Percentiles rank a stretch among this genome's conserved stretches.
Evolutionary conservation across 2,113 vertebrate species (phyloP).

Genomic region (Sigmodon hispidus): DNA sequence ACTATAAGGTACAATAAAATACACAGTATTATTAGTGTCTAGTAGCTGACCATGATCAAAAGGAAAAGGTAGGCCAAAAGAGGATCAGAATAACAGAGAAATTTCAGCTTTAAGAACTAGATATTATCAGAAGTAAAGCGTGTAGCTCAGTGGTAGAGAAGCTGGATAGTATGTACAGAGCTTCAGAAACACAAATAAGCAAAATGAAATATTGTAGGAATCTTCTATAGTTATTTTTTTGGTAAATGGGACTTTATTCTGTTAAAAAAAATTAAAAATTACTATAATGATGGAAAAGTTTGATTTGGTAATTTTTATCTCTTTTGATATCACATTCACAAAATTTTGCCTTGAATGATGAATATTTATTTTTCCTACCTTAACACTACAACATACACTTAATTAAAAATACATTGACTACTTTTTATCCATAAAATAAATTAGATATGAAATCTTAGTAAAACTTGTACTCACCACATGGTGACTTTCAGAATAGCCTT

Average conservation of each 20-base stretch:
- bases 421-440: slow-evolving; percentile 66
- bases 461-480: slow-evolving; percentile 30
- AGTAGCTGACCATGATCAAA: background rate
- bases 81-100: background rate
- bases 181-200: background rate
- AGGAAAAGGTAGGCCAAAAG: background rate
- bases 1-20: background rate
- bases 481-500: slow-evolving; percentile 34
- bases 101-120: background rate
- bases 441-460: slow-evolving; percentile 55
- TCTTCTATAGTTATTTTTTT: background rate
- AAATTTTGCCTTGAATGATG: slow-evolving; percentile 4
- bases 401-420: slow-evolving; percentile 46
- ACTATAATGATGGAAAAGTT: background rate
- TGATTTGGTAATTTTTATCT: background rate
- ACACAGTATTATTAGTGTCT: background rate
- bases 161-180: too few species aligned
- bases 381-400: background rate
- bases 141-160: background rate
- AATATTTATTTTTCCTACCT: background rate
- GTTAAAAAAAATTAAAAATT: too few species aligned
- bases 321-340: background rate
- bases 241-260: background rate
- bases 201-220: background rate
- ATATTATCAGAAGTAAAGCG: background rate